Conservation (phyloP, 1,140 invertebrate genomes). For the Dendrolimus punctatus region DNA sequence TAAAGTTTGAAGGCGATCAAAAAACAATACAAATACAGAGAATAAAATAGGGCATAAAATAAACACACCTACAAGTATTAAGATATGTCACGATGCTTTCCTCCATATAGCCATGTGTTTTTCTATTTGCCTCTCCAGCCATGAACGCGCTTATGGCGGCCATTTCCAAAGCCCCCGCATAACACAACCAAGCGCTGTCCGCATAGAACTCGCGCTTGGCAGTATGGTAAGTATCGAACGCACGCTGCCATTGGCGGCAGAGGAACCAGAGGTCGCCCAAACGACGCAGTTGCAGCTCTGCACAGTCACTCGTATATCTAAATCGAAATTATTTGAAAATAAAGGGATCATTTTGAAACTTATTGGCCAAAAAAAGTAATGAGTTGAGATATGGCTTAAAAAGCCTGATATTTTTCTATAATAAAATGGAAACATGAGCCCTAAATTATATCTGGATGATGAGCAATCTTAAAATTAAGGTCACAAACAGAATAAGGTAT, state of each 20-base stretch:
- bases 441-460: too few species aligned
- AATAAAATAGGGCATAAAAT: constrained; percentile 2
- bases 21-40: neutral
- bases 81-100: constrained; percentile 93
- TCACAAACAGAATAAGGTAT: too few species aligned
- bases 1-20: too few species aligned
- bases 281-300: constrained; percentile 93
- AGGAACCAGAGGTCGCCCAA: constrained; percentile 97
- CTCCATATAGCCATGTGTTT: constrained; percentile 93
- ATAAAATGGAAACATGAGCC: too few species aligned
- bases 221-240: constrained; percentile 94
- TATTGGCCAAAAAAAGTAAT: too few species aligned
- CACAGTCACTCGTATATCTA: constrained; percentile 90
- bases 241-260: constrained; percentile 93
- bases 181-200: constrained; percentile 97
- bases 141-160: constrained; percentile 94
- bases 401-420: too few species aligned
- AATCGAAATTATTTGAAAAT: neutral
- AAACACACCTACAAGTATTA: constrained; percentile 85
- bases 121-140: constrained; percentile 82
- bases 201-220: constrained; percentile 97
- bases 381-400: too few species aligned
- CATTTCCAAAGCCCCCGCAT: constrained; percentile 97
- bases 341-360: too few species aligned
- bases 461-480: too few species aligned